Base-by-base conservation (phyloP, 2,113 vertebrate species). In the Coreoperca whiteheadi region DNA sequence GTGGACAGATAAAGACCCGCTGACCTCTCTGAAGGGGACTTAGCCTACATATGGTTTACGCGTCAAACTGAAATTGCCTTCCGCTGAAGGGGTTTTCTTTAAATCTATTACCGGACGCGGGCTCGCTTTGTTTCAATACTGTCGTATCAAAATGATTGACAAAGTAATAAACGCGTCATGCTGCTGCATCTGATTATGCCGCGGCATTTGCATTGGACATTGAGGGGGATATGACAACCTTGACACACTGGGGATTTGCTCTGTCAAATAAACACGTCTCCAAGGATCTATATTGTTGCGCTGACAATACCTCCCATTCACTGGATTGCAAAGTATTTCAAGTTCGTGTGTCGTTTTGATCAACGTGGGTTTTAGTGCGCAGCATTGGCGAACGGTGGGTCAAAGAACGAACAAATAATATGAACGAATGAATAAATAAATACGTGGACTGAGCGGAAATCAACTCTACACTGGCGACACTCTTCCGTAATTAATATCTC, bases 101-200 rank as follows among this genome's bases (percentile, higher is more conserved):
- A 82, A 93, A 92, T 93, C 87, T 91, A 92, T 95, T 91, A 92
- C 74, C 90, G 86, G 86, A 87, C 85, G 83, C 77, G 74, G 73
- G 60, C 63, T 63, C 66, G 87, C 89, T 94, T 94, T 94, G 90
- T 95, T 92, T 93, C 87, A 90, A 77, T 89, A 81, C 88, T 88
- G 90, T 93, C 90, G 89, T 74, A 85, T 91, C 86, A 87, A 85
- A 78, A 92, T 95, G 94, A 94, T 93, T 94, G 94, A 94, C 94
- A 94, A 93, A 91, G 94, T 93, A 94, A 93, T 94, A 93, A 95
- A 94, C 86, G 87, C 88, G 82, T 87, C 92, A 87, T 90, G 92
- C 90, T 94, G 94, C 86, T 91, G 91, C 91, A 93, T 93, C 87
- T 94, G 91, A 94, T 94, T 92, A 93, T 59, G 82, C 64, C 28